phyloP scores from a whole-genome alignment of 2,113 vertebrate species.

The Alethe castanea region DNA sequence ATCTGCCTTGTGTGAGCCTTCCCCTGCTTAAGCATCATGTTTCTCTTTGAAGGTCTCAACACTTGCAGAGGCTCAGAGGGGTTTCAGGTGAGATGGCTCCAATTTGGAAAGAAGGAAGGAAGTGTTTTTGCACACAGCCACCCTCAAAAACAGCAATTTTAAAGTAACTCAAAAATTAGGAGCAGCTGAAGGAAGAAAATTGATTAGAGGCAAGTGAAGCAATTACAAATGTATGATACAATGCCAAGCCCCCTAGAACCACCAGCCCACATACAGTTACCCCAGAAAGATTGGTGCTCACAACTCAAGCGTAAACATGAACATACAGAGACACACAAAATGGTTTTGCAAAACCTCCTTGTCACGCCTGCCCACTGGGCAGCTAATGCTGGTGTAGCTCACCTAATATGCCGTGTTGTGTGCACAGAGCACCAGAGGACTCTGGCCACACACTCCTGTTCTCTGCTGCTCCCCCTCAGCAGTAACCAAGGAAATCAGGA shows the following conservation, averaged over 20 bases:
- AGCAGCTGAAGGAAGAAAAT: neutral
- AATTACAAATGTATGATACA: neutral
- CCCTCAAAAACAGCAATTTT: neutral
- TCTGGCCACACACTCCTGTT: rapidly evolving
- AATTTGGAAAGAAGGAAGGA: neutral
- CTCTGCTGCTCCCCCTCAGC: neutral
- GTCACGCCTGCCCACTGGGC: neutral
- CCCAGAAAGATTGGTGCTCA: neutral
- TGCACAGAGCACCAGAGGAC: rapidly evolving
- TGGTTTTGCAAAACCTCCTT: neutral
- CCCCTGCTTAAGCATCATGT: neutral
- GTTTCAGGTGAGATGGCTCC: neutral
- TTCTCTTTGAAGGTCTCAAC: neutral
- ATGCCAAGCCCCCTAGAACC: neutral
- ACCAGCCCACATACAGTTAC: neutral
- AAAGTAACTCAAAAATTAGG: neutral
- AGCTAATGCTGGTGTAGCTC: neutral
- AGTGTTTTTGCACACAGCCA: neutral
- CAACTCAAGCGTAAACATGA: rapidly evolving
- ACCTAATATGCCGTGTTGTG: rapidly evolving
- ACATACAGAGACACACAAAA: neutral
- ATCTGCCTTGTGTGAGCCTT: neutral
- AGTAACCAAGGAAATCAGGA: neutral
- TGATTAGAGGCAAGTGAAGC: neutral
- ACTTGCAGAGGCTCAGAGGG: neutral